Conservation (phyloP, 2,888 invertebrate genomes). For the Dinocampus coccinellae region DNA sequence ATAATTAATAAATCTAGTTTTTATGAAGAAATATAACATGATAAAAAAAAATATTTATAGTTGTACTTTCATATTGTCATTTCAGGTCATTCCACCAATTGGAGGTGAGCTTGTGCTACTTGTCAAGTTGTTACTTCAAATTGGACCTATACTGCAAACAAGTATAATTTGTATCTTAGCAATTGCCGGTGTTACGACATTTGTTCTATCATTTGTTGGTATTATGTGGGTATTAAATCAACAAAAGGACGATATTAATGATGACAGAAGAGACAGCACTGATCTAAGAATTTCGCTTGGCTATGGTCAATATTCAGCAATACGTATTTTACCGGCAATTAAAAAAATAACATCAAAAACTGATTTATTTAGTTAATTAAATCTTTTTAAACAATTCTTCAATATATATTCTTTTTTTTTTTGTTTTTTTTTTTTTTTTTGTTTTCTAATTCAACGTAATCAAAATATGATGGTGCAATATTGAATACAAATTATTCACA, state of each 20-base stretch:
- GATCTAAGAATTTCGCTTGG: constrained; percentile 64
- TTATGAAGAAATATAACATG: neutral
- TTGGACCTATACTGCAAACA: constrained; percentile 58
- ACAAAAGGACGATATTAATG: constrained; percentile 47
- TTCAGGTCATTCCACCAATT: constrained; percentile 54
- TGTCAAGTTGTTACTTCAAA: constrained; percentile 51
- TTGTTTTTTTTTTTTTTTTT: neutral
- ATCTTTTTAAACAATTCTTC: neutral
- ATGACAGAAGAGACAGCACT: constrained; percentile 56
- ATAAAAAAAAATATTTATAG: neutral
- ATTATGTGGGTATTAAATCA: constrained; percentile 60
- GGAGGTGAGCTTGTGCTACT: constrained; percentile 49
- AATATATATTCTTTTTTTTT: neutral
- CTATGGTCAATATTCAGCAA: constrained; percentile 63
- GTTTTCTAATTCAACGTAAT: neutral
- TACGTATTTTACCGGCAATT: constrained; percentile 63
- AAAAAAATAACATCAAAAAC: constrained; percentile 65
- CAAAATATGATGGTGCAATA: neutral
- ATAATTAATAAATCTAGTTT: neutral
- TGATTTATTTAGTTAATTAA: constrained; percentile 58
- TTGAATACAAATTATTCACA: neutral
- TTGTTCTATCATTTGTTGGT: constrained; percentile 57
- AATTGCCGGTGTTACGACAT: constrained; percentile 54
- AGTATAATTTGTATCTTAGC: constrained; percentile 55
- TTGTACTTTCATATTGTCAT: constrained; percentile 29